These are phyloP conservation scores for Oophaga pumilio DNA, from an alignment of 2,113 vertebrate genomes.

Conservation along the genomic window DNA sequence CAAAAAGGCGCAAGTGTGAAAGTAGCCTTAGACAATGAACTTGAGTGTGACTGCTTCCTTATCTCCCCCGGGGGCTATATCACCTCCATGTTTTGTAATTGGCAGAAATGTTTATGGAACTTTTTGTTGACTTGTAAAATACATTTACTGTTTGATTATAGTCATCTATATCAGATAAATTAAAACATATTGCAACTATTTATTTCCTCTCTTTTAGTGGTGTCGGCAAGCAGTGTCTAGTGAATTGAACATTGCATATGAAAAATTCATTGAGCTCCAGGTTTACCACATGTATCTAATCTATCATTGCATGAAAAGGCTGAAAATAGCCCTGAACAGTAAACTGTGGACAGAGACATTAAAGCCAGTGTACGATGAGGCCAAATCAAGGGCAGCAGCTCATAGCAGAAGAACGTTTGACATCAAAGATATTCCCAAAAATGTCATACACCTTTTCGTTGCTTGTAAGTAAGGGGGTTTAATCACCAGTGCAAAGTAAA, in stretches of 20 bases:
- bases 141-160: background rate
- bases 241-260: background rate
- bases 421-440: constrained; percentile 51
- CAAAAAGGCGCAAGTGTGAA: too few species aligned
- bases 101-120: too few species aligned
- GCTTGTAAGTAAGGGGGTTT: constrained; percentile 11
- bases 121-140: background rate
- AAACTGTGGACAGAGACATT: background rate
- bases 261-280: background rate
- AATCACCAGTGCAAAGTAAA: constrained; percentile 52
- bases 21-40: too few species aligned
- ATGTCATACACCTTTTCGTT: constrained; percentile 34
- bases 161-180: background rate
- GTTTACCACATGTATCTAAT: background rate
- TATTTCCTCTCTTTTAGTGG: background rate
- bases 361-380: constrained; percentile 12
- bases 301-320: background rate
- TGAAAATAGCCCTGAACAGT: constrained; percentile 9
- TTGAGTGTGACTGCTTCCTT: too few species aligned
- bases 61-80: too few species aligned
- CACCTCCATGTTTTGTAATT: too few species aligned
- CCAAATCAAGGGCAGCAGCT: constrained; percentile 5
- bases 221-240: background rate
- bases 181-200: background rate
- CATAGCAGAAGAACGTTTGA: constrained; percentile 11